These are phyloP conservation scores for Dioctria linearis DNA, from an alignment of 2,888 invertebrate genomes.

Conservation along the genomic window DNA sequence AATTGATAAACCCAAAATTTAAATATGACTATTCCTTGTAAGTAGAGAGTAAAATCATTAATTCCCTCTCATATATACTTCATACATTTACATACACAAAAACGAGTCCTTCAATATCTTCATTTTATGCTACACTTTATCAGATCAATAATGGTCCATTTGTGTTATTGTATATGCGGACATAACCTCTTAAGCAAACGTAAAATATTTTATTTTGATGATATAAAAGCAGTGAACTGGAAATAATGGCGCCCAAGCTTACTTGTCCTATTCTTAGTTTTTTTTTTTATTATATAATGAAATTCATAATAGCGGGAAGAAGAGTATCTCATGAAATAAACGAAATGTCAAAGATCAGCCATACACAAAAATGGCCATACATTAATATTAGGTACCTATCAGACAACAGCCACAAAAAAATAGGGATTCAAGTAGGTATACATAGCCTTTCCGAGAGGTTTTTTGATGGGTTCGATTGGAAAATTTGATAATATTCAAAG, in stretches of 20 bases:
- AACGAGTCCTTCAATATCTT: neutral
- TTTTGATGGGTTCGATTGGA: slow-evolving; percentile 47
- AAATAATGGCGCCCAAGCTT: slow-evolving; percentile 27
- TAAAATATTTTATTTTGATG: slow-evolving; percentile 28
- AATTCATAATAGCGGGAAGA: slow-evolving; percentile 10
- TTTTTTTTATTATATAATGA: neutral
- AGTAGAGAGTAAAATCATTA: too few relatives aligned
- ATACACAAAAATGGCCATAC: neutral
- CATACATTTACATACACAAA: too few relatives aligned
- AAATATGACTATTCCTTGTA: too few relatives aligned
- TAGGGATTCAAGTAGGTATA: too few relatives aligned
- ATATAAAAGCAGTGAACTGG: slow-evolving; percentile 12
- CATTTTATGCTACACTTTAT: neutral
- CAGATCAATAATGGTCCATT: slow-evolving; percentile 22
- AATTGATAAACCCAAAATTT: too few relatives aligned
- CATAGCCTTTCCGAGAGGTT: neutral
- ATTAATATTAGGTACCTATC: slow-evolving; percentile 9
- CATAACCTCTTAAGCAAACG: slow-evolving; percentile 33
- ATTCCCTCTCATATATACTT: too few relatives aligned
- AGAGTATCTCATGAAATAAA: slow-evolving; percentile 2
- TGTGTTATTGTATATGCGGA: slow-evolving; percentile 22
- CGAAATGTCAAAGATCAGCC: neutral
- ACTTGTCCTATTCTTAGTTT: neutral
- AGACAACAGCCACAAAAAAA: neutral
- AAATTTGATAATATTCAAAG: slow-evolving; percentile 50